Base-by-base conservation (phyloP, 1,140 invertebrate genomes). In the Ceratosolen fusciceps region DNA sequence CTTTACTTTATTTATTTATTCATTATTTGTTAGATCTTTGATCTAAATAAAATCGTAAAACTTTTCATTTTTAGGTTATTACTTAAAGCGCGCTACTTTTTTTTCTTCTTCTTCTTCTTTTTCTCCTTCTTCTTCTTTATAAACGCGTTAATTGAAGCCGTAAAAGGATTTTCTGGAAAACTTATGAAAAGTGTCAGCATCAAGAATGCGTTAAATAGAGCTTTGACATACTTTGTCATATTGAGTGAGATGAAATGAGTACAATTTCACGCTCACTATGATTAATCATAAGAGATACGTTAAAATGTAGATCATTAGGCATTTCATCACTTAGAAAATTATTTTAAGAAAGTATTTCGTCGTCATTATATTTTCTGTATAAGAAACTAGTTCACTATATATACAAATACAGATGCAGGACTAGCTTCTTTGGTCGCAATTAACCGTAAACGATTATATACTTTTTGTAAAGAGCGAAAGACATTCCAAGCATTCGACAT, bases 131-230 rank as follows among this genome's bases (percentile, higher is more conserved):
- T n/a, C n/a, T n/a, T n/a, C n/a, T n/a, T n/a, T n/a, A 39, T 26
- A 26, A 58, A 58, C n/a, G 26, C 54, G 10, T 58, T 58, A 39
- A 74, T 34, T n/a, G 31, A 65, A 74, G 31, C n/a, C 1, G 1
- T 60, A 74, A 37, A 47, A 62, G 24, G 54, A 62, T 19, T 39
- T 3, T 73, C 72, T 16, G 21, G 29, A 58, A 74, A 47, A 2
- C 24, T 39, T 62, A 49, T 47, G 34, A 43, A n/a, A n/a, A 43
- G 14, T 19, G 19, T 10, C 12, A 21, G 37, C 3, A 49, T 68
- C 10, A 26, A 19, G 26, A 56, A 60, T 49, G 14, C 34, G 82
- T 89, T 37, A 67, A 76, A 58, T 67, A 31, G 29, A 37, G 31
- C 62, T 52, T 76, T 49, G 74, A 9, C 74, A 60, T 54, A 76